These are phyloP conservation scores for Muscicapa comitata DNA, from an alignment of 2,797 vertebrate genomes.

Conservation along the genomic window DNA sequence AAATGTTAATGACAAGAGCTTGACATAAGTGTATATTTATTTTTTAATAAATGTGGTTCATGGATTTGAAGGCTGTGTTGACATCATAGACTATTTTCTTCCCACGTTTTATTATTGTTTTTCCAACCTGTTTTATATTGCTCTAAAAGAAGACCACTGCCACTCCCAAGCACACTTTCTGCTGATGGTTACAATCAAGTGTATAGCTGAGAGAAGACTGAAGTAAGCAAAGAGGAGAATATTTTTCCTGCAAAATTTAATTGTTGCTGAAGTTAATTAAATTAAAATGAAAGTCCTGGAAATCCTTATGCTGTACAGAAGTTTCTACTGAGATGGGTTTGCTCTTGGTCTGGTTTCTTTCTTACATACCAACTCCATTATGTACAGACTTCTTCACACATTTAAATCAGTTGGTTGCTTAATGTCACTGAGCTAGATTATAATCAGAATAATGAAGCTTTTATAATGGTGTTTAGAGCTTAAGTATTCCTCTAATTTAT, in stretches of 20 bases:
- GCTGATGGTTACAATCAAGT: slow-evolving; percentile 25
- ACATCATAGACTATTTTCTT: slow-evolving; percentile 62
- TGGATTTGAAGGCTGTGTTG: slow-evolving; percentile 46
- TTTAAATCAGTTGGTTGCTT: background rate
- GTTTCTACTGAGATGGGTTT: background rate
- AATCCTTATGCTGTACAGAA: background rate
- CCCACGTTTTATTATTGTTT: slow-evolving; percentile 69
- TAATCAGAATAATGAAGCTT: background rate
- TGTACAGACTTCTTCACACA: background rate
- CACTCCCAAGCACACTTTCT: slow-evolving; percentile 40
- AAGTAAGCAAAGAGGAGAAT: background rate
- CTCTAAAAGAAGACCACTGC: slow-evolving; percentile 21
- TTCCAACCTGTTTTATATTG: slow-evolving; percentile 72
- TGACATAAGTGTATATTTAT: slow-evolving; percentile 69
- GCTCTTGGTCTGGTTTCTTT: background rate
- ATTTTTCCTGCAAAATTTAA: background rate
- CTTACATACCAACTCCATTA: background rate
- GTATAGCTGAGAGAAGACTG: slow-evolving; percentile 7
- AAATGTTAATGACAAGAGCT: slow-evolving; percentile 61
- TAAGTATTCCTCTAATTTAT: background rate
- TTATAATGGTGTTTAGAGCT: background rate
- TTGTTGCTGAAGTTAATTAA: slow-evolving; percentile 10
- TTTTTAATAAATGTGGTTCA: slow-evolving; percentile 67
- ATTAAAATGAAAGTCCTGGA: background rate
- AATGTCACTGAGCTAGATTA: background rate